Percentiles rank a stretch among this genome's conserved stretches.
Evolutionary conservation across 2,888 invertebrate genomes (phyloP).

Genomic region (Phengaris arion): DNA sequence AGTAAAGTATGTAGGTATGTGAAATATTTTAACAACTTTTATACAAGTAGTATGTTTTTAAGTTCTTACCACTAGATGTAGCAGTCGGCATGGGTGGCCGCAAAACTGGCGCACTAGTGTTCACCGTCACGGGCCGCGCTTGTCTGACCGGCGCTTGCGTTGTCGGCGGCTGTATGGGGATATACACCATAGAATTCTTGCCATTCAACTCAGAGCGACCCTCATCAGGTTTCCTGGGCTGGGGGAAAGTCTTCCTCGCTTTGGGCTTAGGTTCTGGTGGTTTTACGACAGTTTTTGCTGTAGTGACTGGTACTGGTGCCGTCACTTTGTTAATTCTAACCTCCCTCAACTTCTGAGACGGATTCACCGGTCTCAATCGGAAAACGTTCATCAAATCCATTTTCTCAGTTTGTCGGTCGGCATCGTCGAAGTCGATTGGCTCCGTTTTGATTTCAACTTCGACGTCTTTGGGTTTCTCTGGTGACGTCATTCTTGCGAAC

Average conservation of each 20-base stretch:
- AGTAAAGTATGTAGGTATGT: too few relatives aligned
- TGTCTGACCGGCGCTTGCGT: constrained; percentile 58
- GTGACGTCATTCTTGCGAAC: constrained; percentile 67
- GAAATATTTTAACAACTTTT: too few relatives aligned
- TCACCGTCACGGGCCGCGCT: constrained; percentile 40
- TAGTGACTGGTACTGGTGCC: constrained; percentile 48
- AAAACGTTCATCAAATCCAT: constrained; percentile 67
- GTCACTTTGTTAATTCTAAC: constrained; percentile 64
- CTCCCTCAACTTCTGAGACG: constrained; percentile 52
- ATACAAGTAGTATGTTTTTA: neutral
- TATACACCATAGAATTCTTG: constrained; percentile 75
- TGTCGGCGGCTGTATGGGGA: constrained; percentile 69
- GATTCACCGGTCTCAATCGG: constrained; percentile 59
- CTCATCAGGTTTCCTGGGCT: constrained; percentile 61
- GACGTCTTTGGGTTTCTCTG: constrained; percentile 43
- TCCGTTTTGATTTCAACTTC: constrained; percentile 69
- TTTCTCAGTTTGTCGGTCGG: constrained; percentile 60
- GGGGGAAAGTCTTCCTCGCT: constrained; percentile 68
- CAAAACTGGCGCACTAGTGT: constrained; percentile 35
- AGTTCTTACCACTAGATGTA: constrained; percentile 33
- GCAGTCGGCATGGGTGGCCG: constrained; percentile 39
- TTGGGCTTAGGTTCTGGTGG: constrained; percentile 50
- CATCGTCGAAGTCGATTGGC: constrained; percentile 65
- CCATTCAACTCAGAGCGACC: constrained; percentile 61
- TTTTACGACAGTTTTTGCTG: constrained; percentile 46